Percentiles rank a stretch among this genome's conserved stretches.
phyloP scores from a whole-genome alignment of 2,113 vertebrate genomes.

The Triplophysa rosa region DNA sequence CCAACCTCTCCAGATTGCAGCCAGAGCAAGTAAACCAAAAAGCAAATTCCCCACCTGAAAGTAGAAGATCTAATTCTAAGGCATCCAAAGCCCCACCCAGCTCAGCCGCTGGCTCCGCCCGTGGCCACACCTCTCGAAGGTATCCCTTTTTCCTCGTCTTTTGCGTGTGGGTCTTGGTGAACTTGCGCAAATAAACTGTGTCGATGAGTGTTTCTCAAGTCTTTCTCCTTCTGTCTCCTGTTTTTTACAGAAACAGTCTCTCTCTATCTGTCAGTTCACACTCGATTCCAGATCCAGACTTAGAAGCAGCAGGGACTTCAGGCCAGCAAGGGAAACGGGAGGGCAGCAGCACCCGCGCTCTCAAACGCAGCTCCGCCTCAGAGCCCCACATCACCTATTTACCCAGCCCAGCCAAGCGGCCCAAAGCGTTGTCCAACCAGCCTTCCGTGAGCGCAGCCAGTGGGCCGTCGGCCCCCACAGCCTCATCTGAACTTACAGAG shows the following conservation, averaged over 20 bases:
- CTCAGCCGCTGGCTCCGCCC: constrained; percentile 93
- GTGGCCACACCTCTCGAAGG: constrained; percentile 98
- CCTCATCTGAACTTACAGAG: constrained; percentile 83
- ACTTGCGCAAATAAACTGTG: not conserved
- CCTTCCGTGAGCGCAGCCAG: constrained; percentile 31
- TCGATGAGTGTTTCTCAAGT: constrained; percentile 15
- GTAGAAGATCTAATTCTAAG: constrained; percentile 98
- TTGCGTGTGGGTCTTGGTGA: constrained; percentile 53
- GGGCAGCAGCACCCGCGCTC: constrained; percentile 77
- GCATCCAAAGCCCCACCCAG: constrained; percentile 97
- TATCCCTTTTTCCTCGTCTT: constrained; percentile 73
- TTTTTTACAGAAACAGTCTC: constrained; percentile 84
- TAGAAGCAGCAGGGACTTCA: constrained; percentile 87
- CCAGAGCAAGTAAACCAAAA: constrained; percentile 99
- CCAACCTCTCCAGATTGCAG: constrained; percentile 92
- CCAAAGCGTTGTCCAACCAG: constrained; percentile 71
- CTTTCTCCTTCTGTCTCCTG: constrained; percentile 41
- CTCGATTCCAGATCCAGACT: constrained; percentile 84
- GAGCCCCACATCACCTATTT: constrained; percentile 90
- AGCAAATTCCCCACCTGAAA: constrained; percentile 98
- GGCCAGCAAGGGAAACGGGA: constrained; percentile 91
- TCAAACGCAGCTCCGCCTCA: constrained; percentile 92
- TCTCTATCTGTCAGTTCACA: constrained; percentile 85
- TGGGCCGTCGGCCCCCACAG: constrained; percentile 70
- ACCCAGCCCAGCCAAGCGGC: constrained; percentile 91